These are phyloP conservation scores for Anas platyrhynchos DNA, from an alignment of 2,113 vertebrate species.

Conservation along the genomic window DNA sequence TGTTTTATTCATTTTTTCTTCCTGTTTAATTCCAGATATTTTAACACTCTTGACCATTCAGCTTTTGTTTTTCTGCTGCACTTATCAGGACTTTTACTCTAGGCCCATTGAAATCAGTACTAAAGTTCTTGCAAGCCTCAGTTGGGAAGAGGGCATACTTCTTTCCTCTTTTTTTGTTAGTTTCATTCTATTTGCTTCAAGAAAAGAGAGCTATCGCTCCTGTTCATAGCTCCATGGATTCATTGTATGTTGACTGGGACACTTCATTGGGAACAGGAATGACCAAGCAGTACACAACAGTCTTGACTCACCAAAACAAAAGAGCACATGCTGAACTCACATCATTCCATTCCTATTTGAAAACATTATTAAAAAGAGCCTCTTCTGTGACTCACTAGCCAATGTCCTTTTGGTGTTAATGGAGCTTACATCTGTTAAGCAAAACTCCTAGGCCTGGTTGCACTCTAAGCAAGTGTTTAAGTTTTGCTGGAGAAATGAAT, in stretches of 20 bases:
- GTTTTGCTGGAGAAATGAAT: not conserved
- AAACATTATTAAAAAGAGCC: conserved; percentile 36
- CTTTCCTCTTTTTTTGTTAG: not conserved
- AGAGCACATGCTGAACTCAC: not conserved
- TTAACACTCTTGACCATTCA: not conserved
- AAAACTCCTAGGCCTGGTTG: not conserved
- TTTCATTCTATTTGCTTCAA: not conserved
- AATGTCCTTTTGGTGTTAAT: conserved; percentile 7
- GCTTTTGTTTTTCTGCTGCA: not conserved
- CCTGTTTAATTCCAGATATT: not conserved
- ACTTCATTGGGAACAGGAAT: not conserved
- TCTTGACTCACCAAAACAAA: not conserved
- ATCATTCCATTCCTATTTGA: not conserved
- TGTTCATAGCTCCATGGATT: not conserved
- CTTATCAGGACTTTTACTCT: not conserved
- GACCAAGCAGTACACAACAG: not conserved
- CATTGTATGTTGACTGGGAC: not conserved
- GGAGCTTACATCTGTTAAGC: conserved; percentile 23
- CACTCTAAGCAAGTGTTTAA: not conserved
- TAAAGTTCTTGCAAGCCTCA: not conserved
- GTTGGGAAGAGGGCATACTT: not conserved
- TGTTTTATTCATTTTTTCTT: not conserved
- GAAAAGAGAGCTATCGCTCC: not conserved
- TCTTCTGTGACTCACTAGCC: conserved; percentile 23
- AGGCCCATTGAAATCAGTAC: not conserved